Evolutionary conservation across 1,140 invertebrate species (phyloP).

Genomic region (Pachypeltis micranthus): DNA sequence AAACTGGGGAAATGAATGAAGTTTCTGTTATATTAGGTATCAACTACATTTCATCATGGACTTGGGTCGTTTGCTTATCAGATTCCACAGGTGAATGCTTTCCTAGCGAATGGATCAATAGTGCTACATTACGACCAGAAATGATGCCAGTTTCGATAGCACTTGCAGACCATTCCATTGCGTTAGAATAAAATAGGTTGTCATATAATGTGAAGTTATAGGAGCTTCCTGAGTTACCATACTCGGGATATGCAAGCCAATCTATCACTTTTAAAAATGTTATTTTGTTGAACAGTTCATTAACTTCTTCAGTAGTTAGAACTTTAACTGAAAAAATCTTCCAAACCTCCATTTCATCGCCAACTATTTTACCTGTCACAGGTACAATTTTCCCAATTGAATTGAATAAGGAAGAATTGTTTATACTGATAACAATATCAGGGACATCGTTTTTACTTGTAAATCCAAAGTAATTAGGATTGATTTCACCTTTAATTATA

Average conservation of each 20-base stretch:
- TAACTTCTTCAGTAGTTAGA: background rate
- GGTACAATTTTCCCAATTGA: conserved; percentile 35
- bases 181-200: background rate
- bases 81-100: too few species aligned
- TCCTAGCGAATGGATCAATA: too few species aligned
- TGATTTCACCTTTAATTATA: conserved; percentile 43
- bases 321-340: background rate
- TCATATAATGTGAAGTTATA: background rate
- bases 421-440: conserved; percentile 40
- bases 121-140: background rate
- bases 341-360: background rate
- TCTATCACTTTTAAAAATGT: background rate
- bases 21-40: too few species aligned
- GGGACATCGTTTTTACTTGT: conserved; percentile 28
- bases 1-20: too few species aligned
- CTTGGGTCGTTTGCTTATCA: too few species aligned
- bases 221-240: background rate
- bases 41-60: too few species aligned
- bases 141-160: background rate
- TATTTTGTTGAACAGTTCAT: background rate
- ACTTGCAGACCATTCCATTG: background rate
- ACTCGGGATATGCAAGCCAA: background rate
- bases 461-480: conserved; percentile 38
- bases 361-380: conserved; percentile 29
- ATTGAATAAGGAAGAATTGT: conserved; percentile 35